Evolutionary conservation across 2,888 invertebrate genomes (phyloP).

Genomic region (Blera fallax): DNA sequence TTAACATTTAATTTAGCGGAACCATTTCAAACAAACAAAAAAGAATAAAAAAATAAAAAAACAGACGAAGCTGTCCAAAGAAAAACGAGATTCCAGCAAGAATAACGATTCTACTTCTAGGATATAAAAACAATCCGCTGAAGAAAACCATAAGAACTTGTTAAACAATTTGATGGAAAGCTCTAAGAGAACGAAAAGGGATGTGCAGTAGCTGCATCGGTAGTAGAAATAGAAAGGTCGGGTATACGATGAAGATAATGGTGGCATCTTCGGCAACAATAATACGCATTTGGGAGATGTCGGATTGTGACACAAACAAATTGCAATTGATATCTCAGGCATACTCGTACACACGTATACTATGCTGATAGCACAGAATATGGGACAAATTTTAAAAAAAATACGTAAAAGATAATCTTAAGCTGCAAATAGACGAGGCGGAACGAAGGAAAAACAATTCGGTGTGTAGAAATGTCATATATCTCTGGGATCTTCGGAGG

Average conservation of each 20-base stretch:
- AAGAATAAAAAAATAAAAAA: slow-evolving; percentile 3
- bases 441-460: too few relatives aligned
- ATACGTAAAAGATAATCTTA: not conserved
- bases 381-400: not conserved
- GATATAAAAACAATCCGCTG: slow-evolving; percentile 5
- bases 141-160: slow-evolving; percentile 22
- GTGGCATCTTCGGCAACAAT: slow-evolving; percentile 1
- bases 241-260: not conserved
- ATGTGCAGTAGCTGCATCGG: not conserved
- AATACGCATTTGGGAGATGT: slow-evolving; percentile 8
- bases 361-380: not conserved
- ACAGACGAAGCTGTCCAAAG: not conserved
- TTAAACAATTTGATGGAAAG: slow-evolving; percentile 38
- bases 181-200: not conserved
- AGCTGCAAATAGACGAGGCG: too few relatives aligned
- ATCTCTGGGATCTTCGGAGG: not conserved
- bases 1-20: slow-evolving; percentile 46
- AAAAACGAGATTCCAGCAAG: not conserved
- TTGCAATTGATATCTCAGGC: slow-evolving; percentile 34
- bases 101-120: not conserved
- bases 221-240: not conserved
- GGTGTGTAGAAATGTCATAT: not conserved
- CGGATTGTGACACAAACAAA: slow-evolving; percentile 13
- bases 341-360: not conserved
- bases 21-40: slow-evolving; percentile 24